Evolutionary conservation across 1,140 invertebrate species (phyloP), one percentile per base, ranked within the genome.

Genomic region (Diachasmimorpha longicaudata): DNA sequence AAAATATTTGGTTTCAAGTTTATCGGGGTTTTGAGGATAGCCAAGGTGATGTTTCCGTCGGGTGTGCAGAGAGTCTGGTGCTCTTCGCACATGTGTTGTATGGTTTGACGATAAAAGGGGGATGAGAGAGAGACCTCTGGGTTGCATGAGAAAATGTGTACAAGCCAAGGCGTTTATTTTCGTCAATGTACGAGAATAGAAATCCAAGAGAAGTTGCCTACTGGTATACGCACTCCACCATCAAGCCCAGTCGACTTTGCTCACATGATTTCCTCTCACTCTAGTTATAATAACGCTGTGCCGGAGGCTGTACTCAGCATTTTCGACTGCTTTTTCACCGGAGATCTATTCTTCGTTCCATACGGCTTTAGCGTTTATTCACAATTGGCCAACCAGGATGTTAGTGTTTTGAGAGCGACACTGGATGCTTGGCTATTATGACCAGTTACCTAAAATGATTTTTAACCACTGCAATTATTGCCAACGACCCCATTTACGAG

Each of bases 141-240:
- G 67, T 42, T 71, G 74, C 74, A 70, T 63, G 63, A 67, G 52
- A 68, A 77, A 67, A 39, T 77, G 83, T 84, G 82, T 84, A 83
- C 81, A 86, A 84, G 83, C 82, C 31, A 37, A 83, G 81, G 70
- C 44, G 84, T 86, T 87, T 87, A 87, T 88, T 88, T 80, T 83
- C 81, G 83, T 77, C 55, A 16, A 79, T 70, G 80, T 81, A 83
- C 81, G 73, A 80, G 82, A 88, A 88, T 87, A 88, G 86, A 85
- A 79, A 81, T 76, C 36, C 68, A 71, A 55, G 48, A 74, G 71
- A 66, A 80, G 48, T 81, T 82, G 81, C 79, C 81, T 13, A 42
- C 39, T 79, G 80, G 79, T 81, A 81, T 80, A 81, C 77, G 79
- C 74, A 71, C 78, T 77, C 67, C 67, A 70, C 68, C 73, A 23